Evolutionary conservation across 2,113 vertebrate species (phyloP).

Genomic region (Eurystomus gularis): DNA sequence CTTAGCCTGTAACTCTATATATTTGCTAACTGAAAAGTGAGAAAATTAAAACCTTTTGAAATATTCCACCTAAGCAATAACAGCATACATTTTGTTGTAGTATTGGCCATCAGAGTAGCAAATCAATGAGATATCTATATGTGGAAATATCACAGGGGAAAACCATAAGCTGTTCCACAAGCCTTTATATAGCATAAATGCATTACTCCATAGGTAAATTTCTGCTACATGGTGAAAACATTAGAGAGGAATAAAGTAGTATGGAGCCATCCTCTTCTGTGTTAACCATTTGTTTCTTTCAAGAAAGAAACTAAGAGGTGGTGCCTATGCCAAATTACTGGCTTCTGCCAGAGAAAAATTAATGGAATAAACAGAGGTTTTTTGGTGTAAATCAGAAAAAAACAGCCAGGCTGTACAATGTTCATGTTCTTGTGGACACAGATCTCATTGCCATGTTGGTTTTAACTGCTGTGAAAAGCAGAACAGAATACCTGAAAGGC

Average conservation of each 20-base stretch:
- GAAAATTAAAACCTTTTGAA: not conserved
- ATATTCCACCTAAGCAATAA: not conserved
- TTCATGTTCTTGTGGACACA: not conserved
- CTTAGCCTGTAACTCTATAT: not conserved
- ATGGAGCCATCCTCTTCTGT: not conserved
- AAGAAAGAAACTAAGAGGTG: not conserved
- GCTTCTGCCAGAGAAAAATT: not conserved
- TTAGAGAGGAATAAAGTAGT: not conserved
- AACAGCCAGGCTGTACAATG: not conserved
- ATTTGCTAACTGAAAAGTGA: not conserved
- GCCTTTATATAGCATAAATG: not conserved
- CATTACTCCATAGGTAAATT: not conserved
- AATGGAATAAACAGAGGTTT: not conserved
- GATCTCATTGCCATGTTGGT: not conserved
- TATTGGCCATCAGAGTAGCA: not conserved
- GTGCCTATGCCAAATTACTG: not conserved
- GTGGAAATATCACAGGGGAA: not conserved
- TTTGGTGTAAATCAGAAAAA: not conserved
- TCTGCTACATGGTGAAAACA: not conserved
- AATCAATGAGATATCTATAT: not conserved
- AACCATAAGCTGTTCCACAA: not conserved
- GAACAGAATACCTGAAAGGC: not conserved
- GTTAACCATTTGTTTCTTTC: not conserved
- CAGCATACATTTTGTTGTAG: not conserved
- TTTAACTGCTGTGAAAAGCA: not conserved